Percentiles rank a stretch among this genome's conserved stretches.
Evolutionary conservation across 1,140 invertebrate genomes (phyloP).

Genomic region (Holotrichia oblita): DNA sequence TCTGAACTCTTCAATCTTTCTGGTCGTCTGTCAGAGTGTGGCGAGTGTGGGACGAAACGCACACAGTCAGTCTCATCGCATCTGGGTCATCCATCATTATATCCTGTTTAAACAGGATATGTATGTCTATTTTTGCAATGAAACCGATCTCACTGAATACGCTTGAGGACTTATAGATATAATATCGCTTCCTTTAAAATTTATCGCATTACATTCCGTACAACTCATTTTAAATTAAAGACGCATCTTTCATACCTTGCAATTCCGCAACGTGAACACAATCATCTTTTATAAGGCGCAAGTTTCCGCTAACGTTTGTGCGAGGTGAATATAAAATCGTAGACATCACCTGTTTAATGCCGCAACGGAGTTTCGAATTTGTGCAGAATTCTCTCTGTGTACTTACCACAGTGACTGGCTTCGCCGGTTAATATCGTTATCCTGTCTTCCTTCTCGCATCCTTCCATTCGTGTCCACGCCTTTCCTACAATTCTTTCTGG

Average conservation of each 20-base stretch:
- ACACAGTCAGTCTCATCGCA: no score
- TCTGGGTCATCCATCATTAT: no score
- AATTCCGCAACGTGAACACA: not conserved
- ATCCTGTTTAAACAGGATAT: no score
- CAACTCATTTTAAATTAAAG: not conserved
- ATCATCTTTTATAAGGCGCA: not conserved
- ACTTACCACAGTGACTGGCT: not conserved
- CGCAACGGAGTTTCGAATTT: not conserved
- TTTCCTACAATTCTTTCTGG: not conserved
- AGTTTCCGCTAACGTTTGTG: constrained; percentile 1
- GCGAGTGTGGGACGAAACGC: no score
- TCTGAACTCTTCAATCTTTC: no score
- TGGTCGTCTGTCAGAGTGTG: no score
- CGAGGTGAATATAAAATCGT: not conserved
- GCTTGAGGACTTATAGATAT: no score
- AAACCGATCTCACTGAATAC: no score
- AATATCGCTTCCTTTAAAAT: no score
- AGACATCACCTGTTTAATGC: constrained; percentile 5
- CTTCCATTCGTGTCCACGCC: not conserved
- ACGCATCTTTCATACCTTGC: not conserved
- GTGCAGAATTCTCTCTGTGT: not conserved
- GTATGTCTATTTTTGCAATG: no score
- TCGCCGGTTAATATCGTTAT: not conserved
- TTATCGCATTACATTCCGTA: no score
- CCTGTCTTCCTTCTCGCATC: not conserved